These are phyloP conservation scores for Hydrozoanthus gracilis DNA, from an alignment of 92 coral and sea anemone species.

Conservation along the genomic window DNA sequence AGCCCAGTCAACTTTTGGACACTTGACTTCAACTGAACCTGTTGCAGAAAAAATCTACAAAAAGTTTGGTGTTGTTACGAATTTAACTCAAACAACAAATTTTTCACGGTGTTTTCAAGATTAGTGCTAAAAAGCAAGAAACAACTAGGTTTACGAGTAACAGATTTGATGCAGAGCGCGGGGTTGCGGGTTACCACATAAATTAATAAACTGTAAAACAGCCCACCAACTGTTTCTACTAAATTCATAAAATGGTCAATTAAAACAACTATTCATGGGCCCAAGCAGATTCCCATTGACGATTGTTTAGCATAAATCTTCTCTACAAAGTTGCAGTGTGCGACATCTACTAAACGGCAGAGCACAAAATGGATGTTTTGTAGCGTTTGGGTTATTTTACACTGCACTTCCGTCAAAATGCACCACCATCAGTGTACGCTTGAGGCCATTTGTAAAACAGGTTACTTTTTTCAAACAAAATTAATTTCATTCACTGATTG, in stretches of 20 bases:
- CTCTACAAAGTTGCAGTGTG: not conserved
- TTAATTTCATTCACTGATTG: not conserved
- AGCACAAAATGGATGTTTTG: not conserved
- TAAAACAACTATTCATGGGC: not conserved
- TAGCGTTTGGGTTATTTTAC: not conserved
- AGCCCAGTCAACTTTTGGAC: not conserved
- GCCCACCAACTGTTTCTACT: constrained; percentile 6
- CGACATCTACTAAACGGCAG: not conserved
- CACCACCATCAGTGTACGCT: not conserved
- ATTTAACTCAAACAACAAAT: not conserved
- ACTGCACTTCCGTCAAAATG: not conserved
- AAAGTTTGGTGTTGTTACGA: not conserved
- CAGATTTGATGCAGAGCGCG: not conserved
- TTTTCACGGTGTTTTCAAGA: not conserved
- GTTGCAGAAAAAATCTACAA: not conserved
- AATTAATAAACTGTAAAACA: not conserved
- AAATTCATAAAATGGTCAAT: constrained; percentile 12
- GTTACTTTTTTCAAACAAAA: not conserved
- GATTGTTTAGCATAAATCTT: not conserved
- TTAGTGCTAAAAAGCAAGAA: not conserved
- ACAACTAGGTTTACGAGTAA: not conserved
- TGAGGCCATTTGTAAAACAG: not conserved
- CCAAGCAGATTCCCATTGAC: not conserved
- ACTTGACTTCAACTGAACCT: not conserved
- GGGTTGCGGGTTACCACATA: not conserved